Base-by-base conservation (phyloP, 2,888 invertebrate genomes). In the Acrobasis suavella region DNA sequence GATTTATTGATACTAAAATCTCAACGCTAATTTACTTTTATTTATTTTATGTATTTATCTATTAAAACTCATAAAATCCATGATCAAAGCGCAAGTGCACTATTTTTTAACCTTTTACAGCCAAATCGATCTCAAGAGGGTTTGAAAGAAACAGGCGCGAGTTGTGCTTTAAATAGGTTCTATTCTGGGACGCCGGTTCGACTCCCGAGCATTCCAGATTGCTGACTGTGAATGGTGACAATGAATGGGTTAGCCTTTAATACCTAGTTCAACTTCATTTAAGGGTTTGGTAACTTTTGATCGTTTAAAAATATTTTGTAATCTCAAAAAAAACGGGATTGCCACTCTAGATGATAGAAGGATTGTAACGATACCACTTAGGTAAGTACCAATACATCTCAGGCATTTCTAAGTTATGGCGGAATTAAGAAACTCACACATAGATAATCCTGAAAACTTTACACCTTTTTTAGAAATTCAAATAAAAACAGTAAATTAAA, bases 1-100 rank as follows among this genome's bases (percentile, higher is more conserved):
- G 10, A 42, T 14, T 50, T 63, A 65, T 61, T 60, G 58, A 42
- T 12, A 42, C 54, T 60, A 63, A 64, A 64, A 62, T 5, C 10
- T 42, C 42, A 42, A 12, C 42, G 42, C 42, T 42, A 42, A 42
- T 42, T 9, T 42, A 42, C 42, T 14, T 42, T 22, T 22, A 22
- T 22, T 2, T 22, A 22, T 22, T 22, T 22, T 22, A 22, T 22
- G 22, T 22, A 12, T 42, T 42, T n/a, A 3, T n/a, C n/a, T n/a
- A 46, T 52, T 37, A 14, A 52, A 52, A 52, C 52, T 32, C 52
- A 56, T 56, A 56, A 42, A 46, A 56, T 55, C 15, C n/a, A 56
- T 14, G 56, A 56, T 56, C 22, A 56, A 56, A 56, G 56, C 17
- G 56, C 54, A 38, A 14, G 9, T 38, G 16, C 39, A 56, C 56